phyloP scores from a whole-genome alignment of 2,113 vertebrate genomes.

The Notarius lentiginosus region DNA sequence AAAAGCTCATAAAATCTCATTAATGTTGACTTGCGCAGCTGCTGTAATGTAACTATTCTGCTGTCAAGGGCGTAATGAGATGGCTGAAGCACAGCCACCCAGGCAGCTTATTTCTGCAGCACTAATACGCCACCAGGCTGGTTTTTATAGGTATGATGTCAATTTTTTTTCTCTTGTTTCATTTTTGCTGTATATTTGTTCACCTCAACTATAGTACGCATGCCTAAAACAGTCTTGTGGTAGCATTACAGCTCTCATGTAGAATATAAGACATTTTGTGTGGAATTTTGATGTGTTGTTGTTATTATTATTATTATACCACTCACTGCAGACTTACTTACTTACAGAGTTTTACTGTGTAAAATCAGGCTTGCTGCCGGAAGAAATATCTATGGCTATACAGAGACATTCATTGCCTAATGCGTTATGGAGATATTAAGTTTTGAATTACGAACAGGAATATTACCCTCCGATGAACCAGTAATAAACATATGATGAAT shows the following conservation, averaged over 20 bases:
- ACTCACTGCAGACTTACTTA: neutral
- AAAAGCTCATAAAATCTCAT: neutral
- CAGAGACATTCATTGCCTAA: neutral
- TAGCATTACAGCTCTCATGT: conserved; percentile 19
- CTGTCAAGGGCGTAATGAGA: conserved; percentile 31
- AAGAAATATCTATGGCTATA: neutral
- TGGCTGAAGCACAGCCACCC: conserved; percentile 37
- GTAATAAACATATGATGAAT: conserved; percentile 11
- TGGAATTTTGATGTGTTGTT: neutral
- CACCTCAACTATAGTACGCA: conserved; percentile 28
- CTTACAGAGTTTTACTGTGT: too few relatives aligned
- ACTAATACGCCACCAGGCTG: conserved; percentile 18
- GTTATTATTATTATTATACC: conserved; percentile 21
- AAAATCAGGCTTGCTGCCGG: neutral
- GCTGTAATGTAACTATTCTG: conserved; percentile 12
- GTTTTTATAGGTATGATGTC: conserved; percentile 40
- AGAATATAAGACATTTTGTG: neutral
- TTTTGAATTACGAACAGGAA: neutral
- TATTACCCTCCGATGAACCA: neutral
- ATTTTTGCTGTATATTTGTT: conserved; percentile 36
- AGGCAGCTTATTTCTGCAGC: conserved; percentile 37
- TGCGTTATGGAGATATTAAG: neutral
- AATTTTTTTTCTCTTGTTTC: conserved; percentile 34
- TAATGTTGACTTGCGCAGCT: conserved; percentile 9
- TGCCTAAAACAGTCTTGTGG: conserved; percentile 12